Evolutionary conservation across 2,113 vertebrate species (phyloP), one percentile per base, ranked within the genome.

Genomic region (Campylomormyrus numenius): DNA sequence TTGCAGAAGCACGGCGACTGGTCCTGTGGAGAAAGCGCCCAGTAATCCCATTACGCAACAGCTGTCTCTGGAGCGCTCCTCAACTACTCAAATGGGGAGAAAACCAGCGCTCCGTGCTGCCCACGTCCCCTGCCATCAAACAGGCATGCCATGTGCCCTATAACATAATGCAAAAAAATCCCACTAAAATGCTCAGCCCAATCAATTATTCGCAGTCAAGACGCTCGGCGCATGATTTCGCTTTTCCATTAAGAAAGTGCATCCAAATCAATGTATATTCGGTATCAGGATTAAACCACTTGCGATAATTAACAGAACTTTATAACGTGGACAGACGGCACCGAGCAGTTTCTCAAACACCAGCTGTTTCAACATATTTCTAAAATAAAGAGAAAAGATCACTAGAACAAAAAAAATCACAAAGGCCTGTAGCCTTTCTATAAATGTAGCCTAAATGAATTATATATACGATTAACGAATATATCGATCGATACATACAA

Each of bases 11-110:
- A 70, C 24, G 19, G 86, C 39, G n/a, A 13, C 35, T 39, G 53
- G 17, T 52, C 27, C 70, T 53, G 83, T 66, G n/a, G 42, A 39
- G 42, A 50, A 58, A 50, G 70, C 42, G 10, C 39, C 52, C 53
- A 84, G 46, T 90, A 89, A 89, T 89, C 46, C 50, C 42, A 74
- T 91, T 91, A 91, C 52, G 90, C 88, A 89, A 91, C 90, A 89
- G 77, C 77, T 89, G 90, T 85, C 19, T 89, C 52, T 8, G 21
- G 83, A 35, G 56, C 46, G 52, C 77, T 56, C 27, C 35, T 56
- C 48, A 49, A 21, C 58, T 70, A 56, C 31, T 88, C 53, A 62
- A 35, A 62, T 21, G 8, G 10, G 3, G 31, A 52, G 27, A 21
- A 24, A 88, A 17, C 17, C 50, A 42, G 35, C 58, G 11, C 52